Conservation (phyloP, 2,797 vertebrate genomes). For the Anguilla pacifica region DNA sequence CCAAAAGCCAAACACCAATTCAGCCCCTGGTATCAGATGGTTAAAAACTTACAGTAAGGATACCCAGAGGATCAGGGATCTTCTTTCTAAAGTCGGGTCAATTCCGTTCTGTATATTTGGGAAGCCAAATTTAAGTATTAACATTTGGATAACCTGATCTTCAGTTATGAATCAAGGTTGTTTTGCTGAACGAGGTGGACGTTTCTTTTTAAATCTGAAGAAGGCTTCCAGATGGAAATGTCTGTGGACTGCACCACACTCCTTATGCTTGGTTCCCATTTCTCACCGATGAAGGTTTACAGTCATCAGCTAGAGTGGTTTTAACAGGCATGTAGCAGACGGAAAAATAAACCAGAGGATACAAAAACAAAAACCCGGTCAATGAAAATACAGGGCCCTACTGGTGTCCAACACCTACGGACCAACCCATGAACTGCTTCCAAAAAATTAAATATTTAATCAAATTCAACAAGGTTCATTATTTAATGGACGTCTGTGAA, state of each 20-base stretch:
- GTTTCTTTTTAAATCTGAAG: background rate
- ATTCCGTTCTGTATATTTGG: background rate
- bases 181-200: background rate
- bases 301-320: background rate
- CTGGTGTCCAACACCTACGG: background rate
- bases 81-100: background rate
- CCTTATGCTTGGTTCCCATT: background rate
- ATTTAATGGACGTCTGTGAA: background rate
- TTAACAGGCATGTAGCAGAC: background rate
- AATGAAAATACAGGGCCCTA: background rate
- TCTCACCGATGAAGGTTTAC: background rate
- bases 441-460: background rate
- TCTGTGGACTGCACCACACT: background rate
- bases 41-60: background rate
- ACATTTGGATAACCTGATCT: background rate
- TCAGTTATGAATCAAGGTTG: background rate
- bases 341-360: background rate
- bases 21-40: background rate
- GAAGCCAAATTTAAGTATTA: background rate
- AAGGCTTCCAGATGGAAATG: background rate
- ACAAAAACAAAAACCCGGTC: background rate
- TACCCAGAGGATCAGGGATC: background rate
- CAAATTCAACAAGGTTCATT: background rate
- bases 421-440: background rate
- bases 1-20: background rate